These are phyloP conservation scores for Threskiornis aethiopicus DNA, from an alignment of 2,797 vertebrate genomes.

Conservation along the genomic window DNA sequence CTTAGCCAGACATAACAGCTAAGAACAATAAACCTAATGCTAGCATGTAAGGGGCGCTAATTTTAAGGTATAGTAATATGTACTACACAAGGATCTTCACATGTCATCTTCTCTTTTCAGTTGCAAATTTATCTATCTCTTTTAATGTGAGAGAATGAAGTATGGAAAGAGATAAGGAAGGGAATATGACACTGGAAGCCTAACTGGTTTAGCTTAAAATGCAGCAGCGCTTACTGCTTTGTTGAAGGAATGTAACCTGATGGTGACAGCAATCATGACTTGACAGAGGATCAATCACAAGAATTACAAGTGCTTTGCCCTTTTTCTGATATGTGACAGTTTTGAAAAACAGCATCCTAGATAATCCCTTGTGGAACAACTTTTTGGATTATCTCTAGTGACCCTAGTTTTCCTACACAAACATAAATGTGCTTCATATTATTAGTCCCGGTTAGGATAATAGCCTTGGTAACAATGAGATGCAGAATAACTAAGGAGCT, in stretches of 20 bases:
- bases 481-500: neutral
- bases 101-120: neutral
- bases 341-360: constrained; percentile 65
- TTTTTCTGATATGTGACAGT: constrained; percentile 52
- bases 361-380: constrained; percentile 64
- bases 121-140: neutral
- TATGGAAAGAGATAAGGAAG: neutral
- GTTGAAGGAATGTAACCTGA: constrained; percentile 34
- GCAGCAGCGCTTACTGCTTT: neutral
- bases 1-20: neutral
- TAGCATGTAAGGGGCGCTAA: neutral
- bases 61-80: neutral
- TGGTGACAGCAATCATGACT: constrained; percentile 51
- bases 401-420: constrained; percentile 64
- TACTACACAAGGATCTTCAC: neutral
- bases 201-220: constrained; percentile 30
- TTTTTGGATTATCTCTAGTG: constrained; percentile 69
- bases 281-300: constrained; percentile 45
- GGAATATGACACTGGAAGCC: neutral
- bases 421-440: constrained; percentile 38
- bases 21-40: neutral
- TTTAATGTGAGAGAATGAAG: neutral
- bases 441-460: constrained; percentile 46
- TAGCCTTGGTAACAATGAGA: constrained; percentile 13
- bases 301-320: constrained; percentile 45